These are phyloP conservation scores for Nasonia vitripennis DNA, from an alignment of 1,140 invertebrate species.

Conservation along the genomic window DNA sequence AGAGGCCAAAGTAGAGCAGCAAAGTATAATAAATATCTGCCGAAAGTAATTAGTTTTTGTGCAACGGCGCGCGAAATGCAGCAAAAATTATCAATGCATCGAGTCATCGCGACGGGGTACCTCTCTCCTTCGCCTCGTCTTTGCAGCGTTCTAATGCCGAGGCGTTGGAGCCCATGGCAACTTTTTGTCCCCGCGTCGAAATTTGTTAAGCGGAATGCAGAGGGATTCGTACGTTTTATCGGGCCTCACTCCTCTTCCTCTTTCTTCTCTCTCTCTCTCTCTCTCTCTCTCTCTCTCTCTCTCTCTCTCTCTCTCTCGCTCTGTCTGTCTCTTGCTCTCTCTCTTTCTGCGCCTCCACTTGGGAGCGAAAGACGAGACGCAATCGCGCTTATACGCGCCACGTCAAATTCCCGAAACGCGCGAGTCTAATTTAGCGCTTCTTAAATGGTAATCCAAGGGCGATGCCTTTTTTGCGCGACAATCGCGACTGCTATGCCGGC, in stretches of 20 bases:
- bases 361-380: neutral
- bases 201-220: slow-evolving; percentile 62
- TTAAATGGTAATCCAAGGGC: slow-evolving; percentile 56
- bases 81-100: slow-evolving; percentile 50
- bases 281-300: neutral
- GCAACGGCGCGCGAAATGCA: slow-evolving; percentile 25
- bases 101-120: slow-evolving; percentile 26
- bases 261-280: slow-evolving; percentile 1
- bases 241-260: slow-evolving; percentile 37
- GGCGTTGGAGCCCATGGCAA: slow-evolving; percentile 52
- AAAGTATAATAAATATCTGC: slow-evolving; percentile 42
- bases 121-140: neutral
- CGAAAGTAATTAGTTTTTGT: slow-evolving; percentile 47
- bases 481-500: slow-evolving; percentile 21
- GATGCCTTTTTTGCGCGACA: slow-evolving; percentile 37
- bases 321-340: neutral
- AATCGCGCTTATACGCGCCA: slow-evolving; percentile 26
- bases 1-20: neutral
- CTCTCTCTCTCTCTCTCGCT: slow-evolving; percentile 1
- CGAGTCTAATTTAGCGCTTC: slow-evolving; percentile 58
- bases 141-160: slow-evolving; percentile 33
- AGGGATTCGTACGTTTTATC: slow-evolving; percentile 52
- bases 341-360: neutral
- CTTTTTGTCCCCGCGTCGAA: slow-evolving; percentile 57
- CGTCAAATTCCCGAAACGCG: slow-evolving; percentile 56